Evolutionary conservation across 2,888 invertebrate species (phyloP).

Genomic region (Endomychus coccineus): DNA sequence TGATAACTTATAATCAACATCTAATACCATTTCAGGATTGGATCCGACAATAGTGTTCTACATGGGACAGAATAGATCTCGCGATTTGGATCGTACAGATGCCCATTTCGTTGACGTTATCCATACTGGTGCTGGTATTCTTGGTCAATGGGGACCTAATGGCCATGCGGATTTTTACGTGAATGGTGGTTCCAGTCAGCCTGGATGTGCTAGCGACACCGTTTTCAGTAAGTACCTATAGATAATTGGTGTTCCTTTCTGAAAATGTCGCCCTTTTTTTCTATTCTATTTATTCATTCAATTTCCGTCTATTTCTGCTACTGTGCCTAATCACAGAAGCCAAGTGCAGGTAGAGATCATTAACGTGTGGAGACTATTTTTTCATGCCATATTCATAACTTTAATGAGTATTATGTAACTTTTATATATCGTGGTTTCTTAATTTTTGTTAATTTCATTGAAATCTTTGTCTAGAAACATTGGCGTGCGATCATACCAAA

Average conservation of each 20-base stretch:
- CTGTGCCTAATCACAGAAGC: too few species aligned
- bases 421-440: too few species aligned
- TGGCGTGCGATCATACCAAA: conserved; percentile 84
- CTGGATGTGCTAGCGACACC: conserved; percentile 75
- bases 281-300: too few species aligned
- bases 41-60: conserved; percentile 84
- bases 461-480: conserved; percentile 63
- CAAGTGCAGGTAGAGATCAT: too few species aligned
- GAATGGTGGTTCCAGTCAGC: conserved; percentile 82
- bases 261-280: too few species aligned
- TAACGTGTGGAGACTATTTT: too few species aligned
- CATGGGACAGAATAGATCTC: conserved; percentile 71
- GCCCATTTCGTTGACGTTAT: conserved; percentile 77
- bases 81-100: conserved; percentile 71
- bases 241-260: too few species aligned
- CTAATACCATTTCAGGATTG: conserved; percentile 49
- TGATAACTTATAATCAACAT: too few species aligned
- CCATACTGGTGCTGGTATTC: conserved; percentile 80
- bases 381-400: too few species aligned
- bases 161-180: conserved; percentile 86
- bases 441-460: too few species aligned
- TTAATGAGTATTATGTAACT: too few species aligned
- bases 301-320: too few species aligned
- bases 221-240: conserved; percentile 73
- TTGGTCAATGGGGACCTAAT: conserved; percentile 84